Evolutionary conservation across 2,888 invertebrate species (phyloP), one percentile per base, ranked within the genome.

Genomic region (Ectemnius continuus): DNA sequence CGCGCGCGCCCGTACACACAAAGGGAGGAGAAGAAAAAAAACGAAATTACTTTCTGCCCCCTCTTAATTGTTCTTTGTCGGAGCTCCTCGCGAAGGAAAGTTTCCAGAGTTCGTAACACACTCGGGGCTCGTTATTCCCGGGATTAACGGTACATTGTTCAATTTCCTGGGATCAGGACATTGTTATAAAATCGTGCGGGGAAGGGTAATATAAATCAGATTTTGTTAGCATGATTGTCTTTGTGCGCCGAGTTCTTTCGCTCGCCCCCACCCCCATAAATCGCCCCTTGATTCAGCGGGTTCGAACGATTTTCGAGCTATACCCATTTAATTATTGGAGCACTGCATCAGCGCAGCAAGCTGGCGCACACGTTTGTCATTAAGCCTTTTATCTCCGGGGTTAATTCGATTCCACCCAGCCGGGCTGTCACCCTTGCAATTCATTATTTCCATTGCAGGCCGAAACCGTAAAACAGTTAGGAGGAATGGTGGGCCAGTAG

Each of bases 11-110:
- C n/a, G 52, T 5, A 6, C 16, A 14, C 52, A 16, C 52, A 47
- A 47, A 47, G 52, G 11, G 28, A 28, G 4, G 16, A 60, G 3
- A 60, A 28, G 4, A 36, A 60, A 14, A 60, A 28, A 5, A 14
- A 60, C 60, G n/a, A 28, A 28, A 60, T 28, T 63, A 61, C 67
- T 61, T 18, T 47, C 58, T 52, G 16, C 16, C 52, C 36, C 36
- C 52, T 52, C 52, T 52, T 52, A 36, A 36, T 36, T 36, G 13
- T 16, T 14, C 52, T 52, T 11, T 14, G 52, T 14, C 16, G 52
- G 14, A 4, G 16, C 4, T 11, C 1, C 16, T 52, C 52, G n/a
- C n/a, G 14, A 14, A 52, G 52, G n/a, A 52, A 14, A 52, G 5
- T 36, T 36, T 2, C 36, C 11, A 11, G 36, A 1, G 2, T 36